Base-by-base conservation (phyloP, 2,113 vertebrate genomes). In the Albula glossodonta region DNA sequence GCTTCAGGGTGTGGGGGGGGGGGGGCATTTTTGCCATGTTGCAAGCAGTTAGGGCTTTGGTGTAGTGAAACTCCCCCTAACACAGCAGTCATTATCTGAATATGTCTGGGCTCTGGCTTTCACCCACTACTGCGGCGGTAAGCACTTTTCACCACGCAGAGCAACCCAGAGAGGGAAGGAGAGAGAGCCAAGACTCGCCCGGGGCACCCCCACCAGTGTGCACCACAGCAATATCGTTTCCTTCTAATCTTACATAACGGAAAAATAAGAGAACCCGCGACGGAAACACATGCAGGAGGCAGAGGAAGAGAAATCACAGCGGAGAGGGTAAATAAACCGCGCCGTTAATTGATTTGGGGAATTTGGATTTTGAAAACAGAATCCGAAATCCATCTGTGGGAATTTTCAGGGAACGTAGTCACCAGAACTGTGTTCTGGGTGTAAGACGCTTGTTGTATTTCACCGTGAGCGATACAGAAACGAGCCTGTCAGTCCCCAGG, bases 41-140 rank as follows among this genome's bases (percentile, higher is more conserved):
- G 80, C 11, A 74, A 77, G 63, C 83, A 84, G 19, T 84, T 77
- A 66, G 48, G 88, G 31, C 81, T 85, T 87, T 90, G 87, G 89
- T 84, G 85, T 87, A 87, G 87, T 90, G 88, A 86, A 88, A 84
- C 88, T 90, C 89, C 88, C 82, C 80, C 85, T 52, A 91, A 90
- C 85, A 90, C 84, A 89, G 57, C 79, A 85, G 90, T 93, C 89
- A 91, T 93, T 93, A 93, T 91, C 87, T 88, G 87, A 91, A 88
- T 91, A 92, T 92, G 91, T 90, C 91, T 90, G 87, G 89, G 51
- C 89, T 86, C 85, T 87, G 90, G 90, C 92, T 92, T 93, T 66
- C 90, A 87, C 85, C 87, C 84, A 63, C 83, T 86, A 86, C 89
- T 94, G 92, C 91, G 90, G 88, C 51, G 84, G 86, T 91, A 91